A percentile compares a stretch with the other conserved stretches of the same genome.
These are phyloP conservation scores for Campylorhamphus procurvoides DNA, from an alignment of 2,113 vertebrate genomes.

Conservation along the genomic window DNA sequence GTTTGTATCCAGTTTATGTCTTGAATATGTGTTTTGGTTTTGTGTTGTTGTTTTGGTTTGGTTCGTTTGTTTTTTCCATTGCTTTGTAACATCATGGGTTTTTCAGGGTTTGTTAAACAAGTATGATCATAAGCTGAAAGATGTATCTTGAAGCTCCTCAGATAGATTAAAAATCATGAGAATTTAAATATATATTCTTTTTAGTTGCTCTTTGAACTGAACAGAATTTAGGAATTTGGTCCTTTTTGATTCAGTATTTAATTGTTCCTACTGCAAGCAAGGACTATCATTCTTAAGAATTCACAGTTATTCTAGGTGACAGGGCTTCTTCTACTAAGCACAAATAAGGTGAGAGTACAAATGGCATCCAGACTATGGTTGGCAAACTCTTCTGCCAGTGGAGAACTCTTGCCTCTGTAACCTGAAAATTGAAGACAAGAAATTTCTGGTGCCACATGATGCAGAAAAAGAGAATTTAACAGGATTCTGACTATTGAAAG, in stretches of 20 bases:
- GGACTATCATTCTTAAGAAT: background rate
- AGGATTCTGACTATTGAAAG: background rate
- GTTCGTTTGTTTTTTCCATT: background rate
- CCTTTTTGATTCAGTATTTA: background rate
- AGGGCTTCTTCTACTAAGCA: background rate
- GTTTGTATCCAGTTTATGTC: background rate
- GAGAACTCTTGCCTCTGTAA: background rate
- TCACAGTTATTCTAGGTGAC: background rate
- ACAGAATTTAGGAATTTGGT: background rate
- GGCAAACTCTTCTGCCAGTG: background rate
- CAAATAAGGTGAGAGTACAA: background rate
- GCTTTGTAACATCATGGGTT: background rate
- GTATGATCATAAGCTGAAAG: background rate
- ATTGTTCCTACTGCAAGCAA: background rate
- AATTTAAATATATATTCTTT: background rate
- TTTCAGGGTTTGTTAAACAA: background rate
- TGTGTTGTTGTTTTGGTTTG: background rate
- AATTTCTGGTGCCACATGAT: background rate
- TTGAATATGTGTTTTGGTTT: background rate
- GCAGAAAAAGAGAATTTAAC: background rate
- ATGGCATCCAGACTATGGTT: background rate
- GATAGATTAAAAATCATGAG: background rate
- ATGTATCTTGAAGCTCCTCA: background rate
- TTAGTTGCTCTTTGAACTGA: background rate
- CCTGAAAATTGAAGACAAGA: background rate